Evolutionary conservation across 2,888 invertebrate genomes (phyloP), one percentile per base, ranked within the genome.

Genomic region (Tenthredo notha): DNA sequence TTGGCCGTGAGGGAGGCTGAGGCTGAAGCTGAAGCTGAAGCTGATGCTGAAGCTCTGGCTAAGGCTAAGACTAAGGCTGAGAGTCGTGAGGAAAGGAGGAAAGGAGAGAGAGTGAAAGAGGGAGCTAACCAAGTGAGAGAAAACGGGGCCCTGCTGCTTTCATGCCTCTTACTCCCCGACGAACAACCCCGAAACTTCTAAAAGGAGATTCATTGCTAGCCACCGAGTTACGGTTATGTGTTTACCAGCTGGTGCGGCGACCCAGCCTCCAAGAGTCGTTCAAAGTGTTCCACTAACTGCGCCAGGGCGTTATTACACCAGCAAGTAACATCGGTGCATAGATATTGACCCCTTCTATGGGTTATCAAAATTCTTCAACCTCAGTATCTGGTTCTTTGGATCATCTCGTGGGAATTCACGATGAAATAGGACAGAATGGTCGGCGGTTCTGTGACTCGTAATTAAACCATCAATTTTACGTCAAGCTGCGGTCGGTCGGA

Each of bases 161-260:
- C 85, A 83, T 75, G 85, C 83, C 84, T 84, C 75, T 85, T 85
- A 84, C 85, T 85, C 85, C 84, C 47, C 85, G 85, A 74, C 83
- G 85, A 85, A 75, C 85, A 85, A 85, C 85, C 85, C 85, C 85
- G 85, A 85, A 85, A 85, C 85, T 85, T 85, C 83, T 70, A 84
- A 83, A 83, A 84, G 83, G 84, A 84, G 83, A 83, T 84, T 85
- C 85, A 85, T 85, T 84, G 85, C 85, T 40, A 37, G 83, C 85
- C 84, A 83, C 85, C 84, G 86, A 86, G 87, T 87, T 87, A 87
- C 86, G 87, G 86, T 86, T 86, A 86, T 86, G 85, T 77, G 84
- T 85, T 84, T 87, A 85, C 87, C 87, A 87, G 86, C 86, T 86
- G 86, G 87, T 85, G 78, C 77, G 84, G 74, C 83, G 47, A 85